These are phyloP conservation scores for Beris morrisii DNA, from an alignment of 2,888 invertebrate genomes.

Conservation along the genomic window DNA sequence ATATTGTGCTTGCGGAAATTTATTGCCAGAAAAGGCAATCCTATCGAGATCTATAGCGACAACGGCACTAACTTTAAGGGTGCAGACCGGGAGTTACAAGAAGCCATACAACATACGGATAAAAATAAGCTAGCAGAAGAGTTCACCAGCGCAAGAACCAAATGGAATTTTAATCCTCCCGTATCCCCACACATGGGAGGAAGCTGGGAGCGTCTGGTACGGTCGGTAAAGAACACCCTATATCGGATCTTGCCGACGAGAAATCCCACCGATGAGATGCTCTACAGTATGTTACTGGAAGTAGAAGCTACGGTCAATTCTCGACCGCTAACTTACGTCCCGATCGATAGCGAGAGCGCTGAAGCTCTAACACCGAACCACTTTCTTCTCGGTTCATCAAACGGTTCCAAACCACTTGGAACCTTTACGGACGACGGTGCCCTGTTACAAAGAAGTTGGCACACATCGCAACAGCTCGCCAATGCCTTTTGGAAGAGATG, in stretches of 20 bases:
- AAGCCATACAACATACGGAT: background rate
- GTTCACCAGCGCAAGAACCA: background rate
- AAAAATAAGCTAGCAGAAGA: slow-evolving; percentile 1
- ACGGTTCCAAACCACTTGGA: too few relatives aligned
- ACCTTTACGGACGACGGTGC: too few relatives aligned
- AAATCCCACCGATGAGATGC: background rate
- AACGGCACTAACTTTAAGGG: too few relatives aligned
- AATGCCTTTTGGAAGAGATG: too few relatives aligned
- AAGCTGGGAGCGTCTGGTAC: background rate
- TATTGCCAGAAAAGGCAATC: too few relatives aligned
- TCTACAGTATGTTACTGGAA: background rate
- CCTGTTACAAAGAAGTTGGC: too few relatives aligned
- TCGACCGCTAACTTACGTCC: too few relatives aligned
- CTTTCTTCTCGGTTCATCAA: too few relatives aligned
- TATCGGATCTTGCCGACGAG: background rate
- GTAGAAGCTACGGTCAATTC: background rate
- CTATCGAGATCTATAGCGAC: too few relatives aligned
- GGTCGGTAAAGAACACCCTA: background rate
- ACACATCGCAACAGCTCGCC: too few relatives aligned
- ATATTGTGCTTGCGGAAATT: too few relatives aligned
- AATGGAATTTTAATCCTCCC: background rate
- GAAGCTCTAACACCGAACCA: background rate
- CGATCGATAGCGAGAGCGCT: background rate
- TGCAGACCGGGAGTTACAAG: background rate
- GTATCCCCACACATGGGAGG: background rate